Evolutionary conservation across 1,140 invertebrate genomes (phyloP).

Genomic region (Trachymyrmex cornetzi): DNA sequence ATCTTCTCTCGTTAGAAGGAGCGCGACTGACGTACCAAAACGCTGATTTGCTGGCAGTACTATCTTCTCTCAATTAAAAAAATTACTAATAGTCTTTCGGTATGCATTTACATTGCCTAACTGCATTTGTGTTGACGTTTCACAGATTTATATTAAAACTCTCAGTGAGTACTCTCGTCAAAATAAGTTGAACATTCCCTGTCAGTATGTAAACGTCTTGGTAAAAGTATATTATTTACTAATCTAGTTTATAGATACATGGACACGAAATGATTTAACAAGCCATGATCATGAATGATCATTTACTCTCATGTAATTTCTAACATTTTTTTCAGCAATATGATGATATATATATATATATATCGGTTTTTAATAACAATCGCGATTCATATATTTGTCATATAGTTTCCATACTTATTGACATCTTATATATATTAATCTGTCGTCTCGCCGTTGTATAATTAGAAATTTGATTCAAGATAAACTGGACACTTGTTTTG

Average conservation of each 20-base stretch:
- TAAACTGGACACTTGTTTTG: conserved; percentile 58
- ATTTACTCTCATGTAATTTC: conserved; percentile 52
- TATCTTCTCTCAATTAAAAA: conserved; percentile 54
- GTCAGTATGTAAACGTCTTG: conserved; percentile 58
- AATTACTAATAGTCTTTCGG: conserved; percentile 16
- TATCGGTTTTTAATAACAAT: conserved; percentile 67
- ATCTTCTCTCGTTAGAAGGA: conserved; percentile 41
- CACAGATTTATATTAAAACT: conserved; percentile 67
- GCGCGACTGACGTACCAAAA: conserved; percentile 33
- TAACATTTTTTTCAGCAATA: conserved; percentile 51
- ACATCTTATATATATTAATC: conserved; percentile 48
- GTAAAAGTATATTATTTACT: conserved; percentile 67
- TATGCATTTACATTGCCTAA: conserved; percentile 66
- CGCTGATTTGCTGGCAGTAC: conserved; percentile 45
- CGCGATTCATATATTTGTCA: conserved; percentile 42
- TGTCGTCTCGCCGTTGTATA: conserved; percentile 26
- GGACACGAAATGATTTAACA: conserved; percentile 67
- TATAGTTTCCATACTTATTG: conserved; percentile 53
- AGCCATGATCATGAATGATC: conserved; percentile 60
- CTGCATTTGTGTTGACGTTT: conserved; percentile 67
- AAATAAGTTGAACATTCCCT: conserved; percentile 62
- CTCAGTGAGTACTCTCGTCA: conserved; percentile 41
- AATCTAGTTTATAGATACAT: conserved; percentile 72
- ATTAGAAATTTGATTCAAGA: conserved; percentile 64
- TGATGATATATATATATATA: conserved; percentile 28